Base-by-base conservation (phyloP, 2,113 vertebrate species). In the Pampusana beccarii region DNA sequence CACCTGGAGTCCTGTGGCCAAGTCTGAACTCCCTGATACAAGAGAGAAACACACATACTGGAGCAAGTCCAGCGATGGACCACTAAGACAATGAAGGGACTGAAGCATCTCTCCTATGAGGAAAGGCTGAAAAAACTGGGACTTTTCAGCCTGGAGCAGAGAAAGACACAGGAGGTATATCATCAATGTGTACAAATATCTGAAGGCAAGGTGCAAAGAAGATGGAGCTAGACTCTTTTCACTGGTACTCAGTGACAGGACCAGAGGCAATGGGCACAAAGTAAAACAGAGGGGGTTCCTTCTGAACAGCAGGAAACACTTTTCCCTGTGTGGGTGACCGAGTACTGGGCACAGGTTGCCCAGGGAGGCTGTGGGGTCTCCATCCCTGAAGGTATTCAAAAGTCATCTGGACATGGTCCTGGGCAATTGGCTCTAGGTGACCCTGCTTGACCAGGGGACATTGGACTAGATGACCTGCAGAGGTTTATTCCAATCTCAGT, bases 361-460 rank as follows among this genome's bases (percentile, higher is more conserved):
- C 19, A 53, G 9, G 13, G 9, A 80, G 8, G 8, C 3, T 88
- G 17, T 8, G 13, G 11, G n/a, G 13, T 31, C 15, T 42, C 17
- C 42, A 42, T 23, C 23, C 10, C 15, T 44, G 17, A 53, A 61
- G 34, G 26, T 28, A 79, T 3, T 64, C 26, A 77, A 60, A 83
- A 93, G 16, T 11, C 6, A 8, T 33, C 16, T 58, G 20, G 24
- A 64, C 21, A 24, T 1, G 1, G 5, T 20, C 38, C 12, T 69
- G 31, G 25, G 11, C 14, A 64, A 40, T 11, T 31, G 6, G 7
- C 8, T 61, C 13, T 53, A 58, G 3, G 2, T 36, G 23, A 44
- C n/a, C 17, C 11, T 34, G 4, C 28, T 29, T 53, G 12, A 75
- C 24, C 16, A 46, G 16, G 25, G 6, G 9, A 1, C 13, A 0